Base-by-base conservation (phyloP, 2,797 vertebrate species). In the Sebastiscus tertius region DNA sequence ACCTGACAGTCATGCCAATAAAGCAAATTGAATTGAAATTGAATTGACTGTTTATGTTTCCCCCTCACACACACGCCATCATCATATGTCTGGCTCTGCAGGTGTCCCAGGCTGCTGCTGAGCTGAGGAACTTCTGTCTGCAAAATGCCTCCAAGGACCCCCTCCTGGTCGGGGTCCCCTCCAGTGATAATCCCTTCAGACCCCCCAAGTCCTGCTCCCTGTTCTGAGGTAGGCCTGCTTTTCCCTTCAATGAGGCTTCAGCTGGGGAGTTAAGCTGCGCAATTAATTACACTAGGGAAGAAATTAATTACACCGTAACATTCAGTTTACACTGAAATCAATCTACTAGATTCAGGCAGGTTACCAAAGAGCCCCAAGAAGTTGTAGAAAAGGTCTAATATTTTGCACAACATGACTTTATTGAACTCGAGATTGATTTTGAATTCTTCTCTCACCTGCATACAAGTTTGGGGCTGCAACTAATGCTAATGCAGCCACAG, bases 151-250 rank as follows among this genome's bases (percentile, higher is more conserved):
- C 91, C 78, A 96, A 95, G 86, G 96, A 96, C 89, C 96, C 95
- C n/a, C 95, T 96, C 36, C 92, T 96, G 88, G 91, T 95, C 58
- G 95, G 95, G 8, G 93, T 96, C n/a, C 95, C 95, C 8, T 96
- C 95, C 78, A 95, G 95, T 22, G 95, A 96, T 82, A 96, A 96
- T 90, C 96, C 96, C 46, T 96, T 96, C 88, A 93, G 96, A 72
- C 95, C 95, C 49, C 95, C 95, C 4, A 96, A 96, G 61, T 96
- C 95, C 80, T 96, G 96, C 86, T 92, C 93, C n/a, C 88, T 96
- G 49, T 95, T 96, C 87, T 96, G 86, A 96, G 94, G 94, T 94
- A 84, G 34, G 72, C 13, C 49, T 24, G 52, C 42, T 11, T 9
- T 26, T 42, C 29, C 29, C 27, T 9, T 90, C 93, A 4, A 2